These are phyloP conservation scores for Laterallus jamaicensis DNA, from an alignment of 2,113 vertebrate genomes.

Conservation along the genomic window DNA sequence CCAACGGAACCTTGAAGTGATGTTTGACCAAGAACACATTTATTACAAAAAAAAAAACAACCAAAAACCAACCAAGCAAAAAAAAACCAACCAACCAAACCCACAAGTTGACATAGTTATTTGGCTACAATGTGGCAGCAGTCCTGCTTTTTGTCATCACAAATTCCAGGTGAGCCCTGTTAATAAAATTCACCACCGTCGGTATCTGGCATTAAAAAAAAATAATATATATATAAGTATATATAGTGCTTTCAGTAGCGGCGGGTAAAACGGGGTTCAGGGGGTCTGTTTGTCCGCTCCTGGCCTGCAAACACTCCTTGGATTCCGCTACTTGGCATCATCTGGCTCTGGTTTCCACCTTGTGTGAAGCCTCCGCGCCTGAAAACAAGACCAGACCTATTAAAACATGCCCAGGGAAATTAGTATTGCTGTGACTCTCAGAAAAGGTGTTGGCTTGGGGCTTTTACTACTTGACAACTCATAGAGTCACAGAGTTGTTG, in stretches of 20 bases:
- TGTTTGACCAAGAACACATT: slow-evolving; percentile 20
- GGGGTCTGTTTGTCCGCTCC: slow-evolving; percentile 38
- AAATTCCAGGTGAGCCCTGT: slow-evolving; percentile 31
- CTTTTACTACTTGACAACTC: background rate
- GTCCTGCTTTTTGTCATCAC: background rate
- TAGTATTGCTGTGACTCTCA: background rate
- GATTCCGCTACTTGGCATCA: slow-evolving; percentile 72
- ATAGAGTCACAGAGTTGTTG: too few species aligned
- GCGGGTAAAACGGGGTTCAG: slow-evolving; percentile 61
- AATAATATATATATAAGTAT: background rate
- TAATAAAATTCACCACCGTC: slow-evolving; percentile 14
- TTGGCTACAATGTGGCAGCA: slow-evolving; percentile 36
- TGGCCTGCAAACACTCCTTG: slow-evolving; percentile 81
- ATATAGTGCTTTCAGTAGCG: slow-evolving; percentile 65
- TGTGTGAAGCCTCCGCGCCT: slow-evolving; percentile 84
- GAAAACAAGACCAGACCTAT: background rate
- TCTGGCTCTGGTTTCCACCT: slow-evolving; percentile 79
- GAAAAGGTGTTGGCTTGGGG: rapidly evolving
- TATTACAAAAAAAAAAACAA: background rate
- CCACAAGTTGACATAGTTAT: background rate
- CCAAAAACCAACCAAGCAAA: too few species aligned
- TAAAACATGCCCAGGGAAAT: background rate
- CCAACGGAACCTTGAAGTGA: slow-evolving; percentile 62
- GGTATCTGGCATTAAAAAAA: background rate
- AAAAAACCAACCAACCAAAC: background rate